Percentiles rank a stretch among this genome's conserved stretches.
Conservation (phyloP, 1,140 invertebrate species). For the Branchinecta lynchi region DNA sequence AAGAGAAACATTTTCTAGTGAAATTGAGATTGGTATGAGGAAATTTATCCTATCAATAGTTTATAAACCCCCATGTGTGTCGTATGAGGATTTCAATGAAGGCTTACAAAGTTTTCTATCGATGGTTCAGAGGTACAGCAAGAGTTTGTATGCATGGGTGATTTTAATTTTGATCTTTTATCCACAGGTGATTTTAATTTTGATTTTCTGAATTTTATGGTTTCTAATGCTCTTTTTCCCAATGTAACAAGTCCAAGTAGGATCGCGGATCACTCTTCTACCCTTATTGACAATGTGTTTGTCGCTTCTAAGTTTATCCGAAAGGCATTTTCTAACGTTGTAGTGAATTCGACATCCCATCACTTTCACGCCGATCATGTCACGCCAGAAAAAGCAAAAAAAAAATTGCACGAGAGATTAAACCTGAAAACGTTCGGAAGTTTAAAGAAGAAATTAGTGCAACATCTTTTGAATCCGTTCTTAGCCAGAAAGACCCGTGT, state of each 20-base stretch:
- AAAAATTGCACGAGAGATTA: constrained; percentile 2
- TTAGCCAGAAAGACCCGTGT: too few relatives aligned
- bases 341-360: constrained; percentile 5
- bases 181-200: constrained; percentile 9
- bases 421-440: constrained; percentile 9
- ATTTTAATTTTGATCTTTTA: constrained; percentile 7
- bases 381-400: constrained; percentile 9
- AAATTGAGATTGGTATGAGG: constrained; percentile 9
- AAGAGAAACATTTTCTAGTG: constrained; percentile 7
- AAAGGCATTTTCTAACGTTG: too few relatives aligned
- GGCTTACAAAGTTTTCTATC: constrained; percentile 1
- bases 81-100: neutral
- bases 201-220: neutral
- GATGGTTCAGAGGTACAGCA: constrained; percentile 8
- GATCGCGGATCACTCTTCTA: constrained; percentile 5
- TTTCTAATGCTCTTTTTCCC: neutral
- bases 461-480: too few relatives aligned
- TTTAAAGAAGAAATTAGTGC: too few relatives aligned
- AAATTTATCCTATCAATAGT: constrained; percentile 2
- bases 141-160: constrained; percentile 6
- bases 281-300: constrained; percentile 2
- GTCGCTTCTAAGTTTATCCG: neutral
- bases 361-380: neutral
- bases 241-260: neutral
- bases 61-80: constrained; percentile 5